phyloP scores from a whole-genome alignment of 2,888 invertebrate species.

The Agrypnus murinus region DNA sequence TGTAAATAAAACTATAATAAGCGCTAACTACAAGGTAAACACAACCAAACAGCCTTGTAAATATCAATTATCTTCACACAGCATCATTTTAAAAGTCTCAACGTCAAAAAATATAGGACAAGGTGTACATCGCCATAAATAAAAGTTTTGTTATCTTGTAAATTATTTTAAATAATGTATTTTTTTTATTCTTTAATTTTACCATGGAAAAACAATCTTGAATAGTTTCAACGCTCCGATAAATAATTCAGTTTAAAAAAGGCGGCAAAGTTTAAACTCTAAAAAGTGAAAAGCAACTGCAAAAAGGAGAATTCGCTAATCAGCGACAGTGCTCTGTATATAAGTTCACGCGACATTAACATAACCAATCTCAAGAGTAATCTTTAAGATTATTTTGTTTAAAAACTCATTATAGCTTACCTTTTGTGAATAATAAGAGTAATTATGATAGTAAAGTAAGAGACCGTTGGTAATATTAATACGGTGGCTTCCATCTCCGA shows the following conservation, averaged over 20 bases:
- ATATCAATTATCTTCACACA: not conserved
- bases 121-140: no score
- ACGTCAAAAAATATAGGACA: not conserved
- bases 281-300: no score
- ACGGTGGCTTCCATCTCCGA: slow-evolving; percentile 53
- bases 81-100: slow-evolving; percentile 7
- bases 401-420: slow-evolving; percentile 70
- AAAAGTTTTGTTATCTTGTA: no score
- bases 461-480: slow-evolving; percentile 67
- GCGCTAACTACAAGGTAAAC: slow-evolving; percentile 19
- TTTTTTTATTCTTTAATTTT: no score
- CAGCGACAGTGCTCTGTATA: slow-evolving; percentile 5
- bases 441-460: slow-evolving; percentile 80
- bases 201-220: no score
- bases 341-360: slow-evolving; percentile 22
- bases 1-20: not conserved
- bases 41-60: slow-evolving; percentile 8
- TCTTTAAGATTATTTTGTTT: not conserved
- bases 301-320: not conserved
- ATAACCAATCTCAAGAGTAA: slow-evolving; percentile 2
- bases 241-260: no score
- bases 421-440: slow-evolving; percentile 86
- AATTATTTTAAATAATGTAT: no score
- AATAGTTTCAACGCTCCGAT: no score
- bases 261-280: no score